Conservation (phyloP, 2,113 vertebrate species). For the Prietella phreatophila region DNA sequence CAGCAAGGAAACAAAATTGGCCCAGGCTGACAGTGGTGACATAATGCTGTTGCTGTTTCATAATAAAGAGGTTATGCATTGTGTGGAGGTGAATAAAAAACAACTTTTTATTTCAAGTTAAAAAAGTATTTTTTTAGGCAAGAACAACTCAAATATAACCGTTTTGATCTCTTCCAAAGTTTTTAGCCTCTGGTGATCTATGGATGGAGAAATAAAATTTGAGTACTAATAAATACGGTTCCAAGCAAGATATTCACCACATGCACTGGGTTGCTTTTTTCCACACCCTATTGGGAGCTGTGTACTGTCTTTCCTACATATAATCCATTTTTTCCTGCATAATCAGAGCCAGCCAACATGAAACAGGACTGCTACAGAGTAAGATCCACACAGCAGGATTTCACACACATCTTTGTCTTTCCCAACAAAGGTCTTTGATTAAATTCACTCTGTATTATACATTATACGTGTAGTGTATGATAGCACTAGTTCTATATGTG, state of each 20-base stretch:
- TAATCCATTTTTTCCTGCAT: conserved; percentile 31
- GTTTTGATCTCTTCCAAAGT: not conserved
- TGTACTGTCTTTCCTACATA: conserved; percentile 31
- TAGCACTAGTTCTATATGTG: not conserved
- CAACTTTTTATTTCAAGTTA: not conserved
- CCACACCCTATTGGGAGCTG: conserved; percentile 15
- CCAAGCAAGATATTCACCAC: conserved; percentile 15
- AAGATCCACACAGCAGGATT: conserved; percentile 2
- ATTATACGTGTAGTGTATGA: not conserved
- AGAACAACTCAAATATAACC: not conserved
- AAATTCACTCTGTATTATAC: not conserved
- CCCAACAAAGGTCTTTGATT: not conserved
- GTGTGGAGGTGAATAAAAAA: not conserved
- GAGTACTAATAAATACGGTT: not conserved
- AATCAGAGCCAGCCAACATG: conserved; percentile 23
- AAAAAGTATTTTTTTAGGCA: not conserved
- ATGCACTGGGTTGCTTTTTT: not conserved
- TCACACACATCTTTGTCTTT: not conserved
- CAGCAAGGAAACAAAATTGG: conserved; percentile 6
- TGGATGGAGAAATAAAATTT: not conserved
- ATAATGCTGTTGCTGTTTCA: not conserved
- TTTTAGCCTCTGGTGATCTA: conserved; percentile 3
- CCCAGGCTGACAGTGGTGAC: not conserved
- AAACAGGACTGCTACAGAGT: conserved; percentile 14
- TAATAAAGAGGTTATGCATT: not conserved